Percentiles rank a stretch among this genome's conserved stretches.
These are phyloP conservation scores for Coracopsis vasa DNA, from an alignment of 2,113 vertebrate species.

Conservation along the genomic window DNA sequence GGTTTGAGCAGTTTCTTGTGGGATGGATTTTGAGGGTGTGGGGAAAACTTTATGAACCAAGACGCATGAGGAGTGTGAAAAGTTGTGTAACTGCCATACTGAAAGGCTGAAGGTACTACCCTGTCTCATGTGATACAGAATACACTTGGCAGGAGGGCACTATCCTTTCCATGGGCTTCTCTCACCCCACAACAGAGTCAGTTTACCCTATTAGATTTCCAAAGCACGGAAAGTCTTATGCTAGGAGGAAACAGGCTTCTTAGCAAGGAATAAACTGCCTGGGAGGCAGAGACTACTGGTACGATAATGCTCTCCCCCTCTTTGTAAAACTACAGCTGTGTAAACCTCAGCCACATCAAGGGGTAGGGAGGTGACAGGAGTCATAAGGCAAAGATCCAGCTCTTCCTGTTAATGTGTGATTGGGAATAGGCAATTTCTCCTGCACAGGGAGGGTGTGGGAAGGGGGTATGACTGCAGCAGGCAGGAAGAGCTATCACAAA, in stretches of 20 bases:
- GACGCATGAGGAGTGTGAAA: not conserved
- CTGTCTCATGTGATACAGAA: not conserved
- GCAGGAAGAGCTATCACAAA: not conserved
- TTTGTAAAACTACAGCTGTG: not conserved
- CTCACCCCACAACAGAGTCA: constrained; percentile 56
- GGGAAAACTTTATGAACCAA: not conserved
- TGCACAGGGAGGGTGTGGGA: not conserved
- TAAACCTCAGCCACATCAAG: not conserved
- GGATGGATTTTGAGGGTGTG: not conserved
- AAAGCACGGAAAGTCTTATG: constrained; percentile 42
- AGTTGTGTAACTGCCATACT: not conserved
- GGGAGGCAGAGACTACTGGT: not conserved
- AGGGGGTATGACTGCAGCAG: not conserved
- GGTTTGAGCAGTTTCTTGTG: not conserved
- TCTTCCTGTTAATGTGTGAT: not conserved
- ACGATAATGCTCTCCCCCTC: not conserved
- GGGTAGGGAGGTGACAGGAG: not conserved
- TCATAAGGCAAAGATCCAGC: not conserved
- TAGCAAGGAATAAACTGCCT: not conserved
- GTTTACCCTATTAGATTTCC: constrained; percentile 65
- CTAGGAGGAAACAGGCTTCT: not conserved
- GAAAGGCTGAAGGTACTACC: not conserved
- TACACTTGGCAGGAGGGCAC: not conserved
- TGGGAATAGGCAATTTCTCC: not conserved
- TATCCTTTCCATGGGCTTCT: constrained; percentile 30